phyloP scores from a whole-genome alignment of 2,113 vertebrate genomes.

The Peromyscus maniculatus region DNA sequence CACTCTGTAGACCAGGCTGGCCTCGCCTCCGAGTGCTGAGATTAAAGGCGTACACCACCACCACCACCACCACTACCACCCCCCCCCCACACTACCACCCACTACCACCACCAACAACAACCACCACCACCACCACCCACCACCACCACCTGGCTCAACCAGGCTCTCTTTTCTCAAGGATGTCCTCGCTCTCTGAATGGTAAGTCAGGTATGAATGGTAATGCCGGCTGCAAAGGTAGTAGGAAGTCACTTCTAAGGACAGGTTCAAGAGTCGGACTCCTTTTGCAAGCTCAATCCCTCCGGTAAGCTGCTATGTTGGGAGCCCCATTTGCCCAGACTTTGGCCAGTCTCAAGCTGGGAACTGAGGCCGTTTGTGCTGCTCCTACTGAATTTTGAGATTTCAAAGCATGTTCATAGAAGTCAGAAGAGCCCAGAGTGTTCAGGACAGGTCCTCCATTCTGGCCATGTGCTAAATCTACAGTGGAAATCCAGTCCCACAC shows the following conservation, averaged over 20 bases:
- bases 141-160: too few relatives aligned
- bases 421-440: background rate
- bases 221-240: background rate
- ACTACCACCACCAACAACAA: too few relatives aligned
- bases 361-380: background rate
- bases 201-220: too few relatives aligned
- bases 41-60: too few relatives aligned
- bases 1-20: too few relatives aligned
- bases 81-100: too few relatives aligned
- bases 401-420: background rate
- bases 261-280: background rate
- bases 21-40: too few relatives aligned
- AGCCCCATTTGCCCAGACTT: background rate
- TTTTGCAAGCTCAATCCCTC: background rate
- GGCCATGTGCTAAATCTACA: background rate
- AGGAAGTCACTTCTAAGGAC: background rate
- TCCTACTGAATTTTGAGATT: background rate
- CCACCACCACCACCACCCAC: too few relatives aligned
- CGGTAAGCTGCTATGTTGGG: background rate
- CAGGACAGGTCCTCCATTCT: background rate
- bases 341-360: background rate
- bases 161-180: conserved; percentile 5
- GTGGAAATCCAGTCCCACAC: background rate
- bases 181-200: background rate
- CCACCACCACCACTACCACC: too few relatives aligned